Evolutionary conservation across 1,140 invertebrate species (phyloP), one percentile per base, ranked within the genome.

Genomic region (Acromyrmex charruanus): DNA sequence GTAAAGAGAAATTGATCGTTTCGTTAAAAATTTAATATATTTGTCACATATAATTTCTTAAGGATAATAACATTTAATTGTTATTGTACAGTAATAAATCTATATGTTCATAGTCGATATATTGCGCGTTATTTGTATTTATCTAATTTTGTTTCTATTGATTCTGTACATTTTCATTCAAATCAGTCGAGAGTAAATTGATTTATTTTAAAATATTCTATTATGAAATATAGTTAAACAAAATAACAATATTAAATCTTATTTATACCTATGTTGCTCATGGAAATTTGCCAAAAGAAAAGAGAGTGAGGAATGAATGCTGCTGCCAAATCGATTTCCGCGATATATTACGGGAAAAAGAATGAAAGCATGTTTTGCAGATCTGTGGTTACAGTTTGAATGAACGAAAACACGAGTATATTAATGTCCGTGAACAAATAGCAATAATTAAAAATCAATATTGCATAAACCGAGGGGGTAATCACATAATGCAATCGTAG

Each of bases 261-360:
- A 88, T 87, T 91, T 90, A 84, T 39, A 39, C 0, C 35, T 87
- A 69, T 77, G 68, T 53, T 63, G 35, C 74, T 85, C 71, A 59
- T 90, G 90, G 90, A 81, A 75, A 61, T 49, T 65, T 79, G 88
- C 88, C 90, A 79, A 39, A 63, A 44, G 39, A 53, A 31, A 85
- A 80, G 75, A 53, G 28, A 49, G 18, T 28, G 65, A 7, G 35
- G n/a, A 61, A 31, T 25, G 63, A 21, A 82, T 53, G 65, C 58
- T 55, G 59, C 28, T 91, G 89, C 86, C 88, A 91, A 90, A 91
- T 91, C 80, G 79, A 65, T 74, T 86, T 84, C 49, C 65, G 59
- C 39, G 75, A 39, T 39, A 7, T 39, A 90, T 88, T 89, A 65
- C 74, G 7, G 61, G 14, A 79, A 69, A 58, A 84, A 74, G 68